Base-by-base conservation (phyloP, 2,888 invertebrate species). In the Tetramorium bicarinatum region DNA sequence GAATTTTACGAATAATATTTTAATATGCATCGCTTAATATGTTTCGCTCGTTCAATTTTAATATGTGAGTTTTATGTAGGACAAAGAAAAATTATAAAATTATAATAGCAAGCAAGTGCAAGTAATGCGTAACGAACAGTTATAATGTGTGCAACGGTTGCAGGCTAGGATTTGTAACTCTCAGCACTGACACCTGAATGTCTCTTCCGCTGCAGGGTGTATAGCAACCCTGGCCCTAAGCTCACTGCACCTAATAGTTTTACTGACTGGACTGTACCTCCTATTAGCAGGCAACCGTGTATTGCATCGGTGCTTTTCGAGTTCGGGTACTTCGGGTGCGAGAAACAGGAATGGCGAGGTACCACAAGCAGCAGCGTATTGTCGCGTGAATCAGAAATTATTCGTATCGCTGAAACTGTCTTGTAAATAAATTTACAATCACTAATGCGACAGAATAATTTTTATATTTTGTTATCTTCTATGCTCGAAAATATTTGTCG, bases 231-330 rank as follows among this genome's bases (percentile, higher is more conserved):
- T 54, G 49, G 49, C 47, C 61, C 77, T 25, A n/a, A 54, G 34
- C 66, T 64, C 56, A 49, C 72, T 54, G 41, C 69, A 62, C 49
- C 62, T 49, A 75, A 61, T 69, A 87, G 66, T 87, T 90, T 90
- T 89, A 84, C 11, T 67, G 47, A 74, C 44, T 61, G 67, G 66
- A 72, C 74, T 88, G 88, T 88, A 88, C 87, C 85, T 67, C 92
- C 94, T 92, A 84, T 87, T 83, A 81, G 85, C 88, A 92, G 91
- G 93, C 93, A 92, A 89, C 89, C 91, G 62, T 86, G 88, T 87
- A 81, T 77, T 90, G 88, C 93, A 84, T 66, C 84, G 83, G 71
- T 76, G 93, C 80, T 74, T 75, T 72, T 71, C 83, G 90, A 91
- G 91, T 90, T 90, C 91, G 88, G 89, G 90, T 91, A 87, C 80